Base-by-base conservation (phyloP, 2,888 invertebrate species). In the Trichopria drosophilae region DNA sequence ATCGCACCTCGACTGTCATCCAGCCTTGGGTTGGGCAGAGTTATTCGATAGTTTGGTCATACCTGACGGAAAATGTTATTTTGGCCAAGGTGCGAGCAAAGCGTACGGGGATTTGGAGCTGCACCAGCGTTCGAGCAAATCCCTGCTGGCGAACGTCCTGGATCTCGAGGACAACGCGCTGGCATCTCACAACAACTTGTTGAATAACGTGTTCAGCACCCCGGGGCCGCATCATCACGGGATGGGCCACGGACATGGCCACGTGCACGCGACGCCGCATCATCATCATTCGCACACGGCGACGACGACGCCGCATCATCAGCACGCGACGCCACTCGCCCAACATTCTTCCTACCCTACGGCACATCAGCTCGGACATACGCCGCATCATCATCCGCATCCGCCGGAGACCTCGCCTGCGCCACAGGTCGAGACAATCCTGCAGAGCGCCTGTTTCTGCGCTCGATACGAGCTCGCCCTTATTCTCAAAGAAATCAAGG, bases 81-180 rank as follows among this genome's bases (percentile, higher is more conserved):
- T 31, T 31, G 28, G 32, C 37, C 9, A 53, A 87, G 89, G 74
- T 83, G 83, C 75, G 82, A 86, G 72, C 86, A 91, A 72, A 83
- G 63, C 68, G 22, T 91, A 77, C 84, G 72, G 88, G 48, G 92
- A 93, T 78, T 81, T 91, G 73, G 91, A 92, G 80, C 81, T 93
- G 72, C 89, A 90, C 76, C 92, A 92, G 77, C 85, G 89, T 72
- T 94, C 94, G 66, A 94, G 94, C 71, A 93, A 94, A 80, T 93
- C 93, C 75, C 84, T 97, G 69, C 82, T 97, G 73, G 95, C 96
- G 69, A 96, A 96, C 80, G 94, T 96, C 71, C 84, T 96, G 72
- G 96, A 96, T 80, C 91, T 96, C 79, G 96, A 96, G 78, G 96
- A 96, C 79, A 96, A 96, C 81, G 75, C 74, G 46, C 61, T 75